A percentile compares a stretch with the other conserved stretches of the same genome.
Conservation (phyloP, 1,140 invertebrate genomes). For the Listronotus bonariensis region DNA sequence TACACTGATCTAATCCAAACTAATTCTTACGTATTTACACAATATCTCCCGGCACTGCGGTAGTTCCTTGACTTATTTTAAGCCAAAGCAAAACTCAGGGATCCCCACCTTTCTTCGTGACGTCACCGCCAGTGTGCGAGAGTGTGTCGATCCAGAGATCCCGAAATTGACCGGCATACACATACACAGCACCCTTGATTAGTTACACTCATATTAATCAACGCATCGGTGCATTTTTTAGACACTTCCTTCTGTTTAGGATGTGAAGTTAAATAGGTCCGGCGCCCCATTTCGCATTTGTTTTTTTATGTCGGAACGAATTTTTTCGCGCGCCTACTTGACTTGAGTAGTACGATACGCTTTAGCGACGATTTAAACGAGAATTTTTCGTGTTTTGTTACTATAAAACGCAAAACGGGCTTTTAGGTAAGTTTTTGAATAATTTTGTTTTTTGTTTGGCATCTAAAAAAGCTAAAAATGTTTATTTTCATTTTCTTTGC, state of each 20-base stretch:
- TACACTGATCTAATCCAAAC: slow-evolving; percentile 10
- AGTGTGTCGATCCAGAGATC: slow-evolving; percentile 41
- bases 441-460: not conserved
- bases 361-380: not conserved
- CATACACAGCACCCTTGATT: slow-evolving; percentile 36
- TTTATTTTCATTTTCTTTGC: too few relatives aligned
- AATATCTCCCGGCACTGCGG: slow-evolving; percentile 24
- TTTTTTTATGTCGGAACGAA: not conserved
- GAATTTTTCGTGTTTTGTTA: not conserved
- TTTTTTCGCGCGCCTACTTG: slow-evolving; percentile 10
- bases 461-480: slow-evolving; percentile 8
- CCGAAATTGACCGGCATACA: slow-evolving; percentile 37
- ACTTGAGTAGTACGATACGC: not conserved
- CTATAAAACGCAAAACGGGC: not conserved
- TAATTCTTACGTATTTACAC: slow-evolving; percentile 33
- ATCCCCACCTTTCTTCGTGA: slow-evolving; percentile 39
- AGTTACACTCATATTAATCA: slow-evolving; percentile 26
- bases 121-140: slow-evolving; percentile 31
- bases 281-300: not conserved
- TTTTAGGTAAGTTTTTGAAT: slow-evolving; percentile 13
- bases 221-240: slow-evolving; percentile 18
- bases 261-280: not conserved
- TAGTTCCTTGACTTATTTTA: slow-evolving; percentile 48
- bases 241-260: slow-evolving; percentile 18
- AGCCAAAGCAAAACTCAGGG: slow-evolving; percentile 41